A percentile compares a stretch with the other conserved stretches of the same genome.
Conservation (phyloP, 64 coral and sea anemone species). For the Exaiptasia diaphana region DNA sequence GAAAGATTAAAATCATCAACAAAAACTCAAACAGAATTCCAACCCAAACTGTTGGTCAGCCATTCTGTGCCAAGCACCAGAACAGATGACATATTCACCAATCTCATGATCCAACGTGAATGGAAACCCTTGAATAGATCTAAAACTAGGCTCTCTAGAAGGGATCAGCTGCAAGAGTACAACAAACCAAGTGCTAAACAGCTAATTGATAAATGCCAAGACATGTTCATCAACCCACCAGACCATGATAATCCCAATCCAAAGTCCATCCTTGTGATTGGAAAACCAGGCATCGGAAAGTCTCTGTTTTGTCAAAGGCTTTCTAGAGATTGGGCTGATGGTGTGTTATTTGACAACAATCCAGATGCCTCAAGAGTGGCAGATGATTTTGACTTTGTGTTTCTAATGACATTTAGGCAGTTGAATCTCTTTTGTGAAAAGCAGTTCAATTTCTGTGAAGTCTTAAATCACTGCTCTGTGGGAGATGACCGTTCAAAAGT, state of each 20-base stretch:
- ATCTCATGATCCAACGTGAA: constrained; percentile 10
- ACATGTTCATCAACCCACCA: constrained; percentile 1
- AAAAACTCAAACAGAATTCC: not conserved
- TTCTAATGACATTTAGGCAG: constrained; percentile 19
- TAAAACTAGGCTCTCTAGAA: not conserved
- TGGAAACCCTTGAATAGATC: not conserved
- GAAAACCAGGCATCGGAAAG: constrained; percentile 31
- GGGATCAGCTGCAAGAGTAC: constrained; percentile 6
- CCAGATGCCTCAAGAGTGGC: not conserved
- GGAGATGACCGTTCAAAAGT: not conserved
- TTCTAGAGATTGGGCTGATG: constrained; percentile 6
- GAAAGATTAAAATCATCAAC: not conserved
- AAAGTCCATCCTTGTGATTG: constrained; percentile 17
- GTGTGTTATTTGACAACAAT: not conserved
- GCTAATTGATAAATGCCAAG: not conserved
- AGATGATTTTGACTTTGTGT: constrained; percentile 9
- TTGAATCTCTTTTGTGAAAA: not conserved
- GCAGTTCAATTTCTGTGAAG: not conserved
- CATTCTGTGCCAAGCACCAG: not conserved
- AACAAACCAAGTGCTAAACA: not conserved
- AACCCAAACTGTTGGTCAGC: not conserved
- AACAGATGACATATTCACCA: constrained; percentile 42
- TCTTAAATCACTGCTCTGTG: constrained; percentile 16
- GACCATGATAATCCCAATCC: not conserved
- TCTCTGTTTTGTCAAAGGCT: constrained; percentile 15